These are phyloP conservation scores for Bedellia somnulentella DNA, from an alignment of 2,888 invertebrate genomes.

Conservation along the genomic window DNA sequence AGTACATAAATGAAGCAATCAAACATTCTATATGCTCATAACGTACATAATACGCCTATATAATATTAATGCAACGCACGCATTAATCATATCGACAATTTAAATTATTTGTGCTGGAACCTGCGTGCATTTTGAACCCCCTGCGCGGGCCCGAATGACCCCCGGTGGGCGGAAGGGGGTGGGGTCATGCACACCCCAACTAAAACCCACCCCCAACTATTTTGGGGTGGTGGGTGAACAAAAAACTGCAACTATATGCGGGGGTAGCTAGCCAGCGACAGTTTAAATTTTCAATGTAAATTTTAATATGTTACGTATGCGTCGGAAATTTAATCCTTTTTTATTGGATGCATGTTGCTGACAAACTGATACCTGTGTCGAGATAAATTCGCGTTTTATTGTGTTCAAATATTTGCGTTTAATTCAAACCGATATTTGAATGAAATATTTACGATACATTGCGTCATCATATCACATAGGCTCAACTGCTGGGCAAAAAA, in stretches of 20 bases:
- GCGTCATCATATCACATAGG: too few species aligned
- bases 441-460: too few species aligned
- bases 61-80: too few species aligned
- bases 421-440: too few species aligned
- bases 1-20: too few species aligned
- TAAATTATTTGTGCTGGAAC: conserved; percentile 55
- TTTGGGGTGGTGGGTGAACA: conserved; percentile 51
- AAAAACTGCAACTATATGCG: conserved; percentile 18
- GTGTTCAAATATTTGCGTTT: too few species aligned
- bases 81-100: conserved; percentile 54
- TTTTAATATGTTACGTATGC: too few species aligned
- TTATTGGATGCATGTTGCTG: conserved; percentile 11
- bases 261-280: neutral
- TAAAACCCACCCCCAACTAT: conserved; percentile 42
- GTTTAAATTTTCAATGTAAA: neutral
- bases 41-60: too few species aligned
- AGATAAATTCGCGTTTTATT: conserved; percentile 14
- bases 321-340: too few species aligned
- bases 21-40: too few species aligned
- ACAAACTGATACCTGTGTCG: conserved; percentile 14
- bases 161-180: conserved; percentile 13
- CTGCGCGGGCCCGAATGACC: conserved; percentile 8
- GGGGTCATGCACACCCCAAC: conserved; percentile 36
- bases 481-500: too few species aligned
- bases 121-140: conserved; percentile 28